Base-by-base conservation (phyloP, 2,113 vertebrate species). In the Rhynchopsitta pachyrhyncha region DNA sequence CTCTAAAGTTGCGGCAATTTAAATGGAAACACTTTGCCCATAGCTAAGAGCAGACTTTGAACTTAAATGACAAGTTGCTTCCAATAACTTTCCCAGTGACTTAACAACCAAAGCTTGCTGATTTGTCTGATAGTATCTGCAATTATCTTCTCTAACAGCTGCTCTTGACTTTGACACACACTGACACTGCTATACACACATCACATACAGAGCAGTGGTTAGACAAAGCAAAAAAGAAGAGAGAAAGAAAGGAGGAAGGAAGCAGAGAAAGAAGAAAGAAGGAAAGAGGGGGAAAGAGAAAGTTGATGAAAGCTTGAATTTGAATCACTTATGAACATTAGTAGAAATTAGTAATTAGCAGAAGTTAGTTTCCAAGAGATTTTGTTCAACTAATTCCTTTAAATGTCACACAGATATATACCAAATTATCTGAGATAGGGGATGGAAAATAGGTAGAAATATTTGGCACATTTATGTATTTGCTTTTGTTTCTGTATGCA, bases 61-160 rank as follows among this genome's bases (percentile, higher is more conserved):
- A 92, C 84, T 86, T 96, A 96, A 96, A 97, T 96, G 95, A 93
- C 94, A 94, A 91, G 80, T 96, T 96, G 76, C 55, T 82, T 96
- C 82, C 82, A 96, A 93, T 89, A 88, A 93, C 69, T 95, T 95
- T 95, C 88, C 92, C 62, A 80, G 52, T 59, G 89, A 95, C 75
- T 90, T 93, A 95, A 82, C 88, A 0, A 27, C 74, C 75, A 95
- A 84, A 81, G 91, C 89, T 95, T 81, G 33, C 81, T 82, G 88
- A 92, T 96, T 95, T 96, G 52, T 91, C 86, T 93, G 95, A 92
- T 96, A 92, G 70, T 84, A 88, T 95, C 92, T 88, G 86, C 86
- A 96, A 94, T 96, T 95, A 86, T 95, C 95, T 96, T 91, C 77
- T 95, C 42, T 86, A 94, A 88, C 73, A 82, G 73, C 73, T 94